Evolutionary conservation across 2,797 vertebrate genomes (phyloP).

Genomic region (Fundulus diaphanus): DNA sequence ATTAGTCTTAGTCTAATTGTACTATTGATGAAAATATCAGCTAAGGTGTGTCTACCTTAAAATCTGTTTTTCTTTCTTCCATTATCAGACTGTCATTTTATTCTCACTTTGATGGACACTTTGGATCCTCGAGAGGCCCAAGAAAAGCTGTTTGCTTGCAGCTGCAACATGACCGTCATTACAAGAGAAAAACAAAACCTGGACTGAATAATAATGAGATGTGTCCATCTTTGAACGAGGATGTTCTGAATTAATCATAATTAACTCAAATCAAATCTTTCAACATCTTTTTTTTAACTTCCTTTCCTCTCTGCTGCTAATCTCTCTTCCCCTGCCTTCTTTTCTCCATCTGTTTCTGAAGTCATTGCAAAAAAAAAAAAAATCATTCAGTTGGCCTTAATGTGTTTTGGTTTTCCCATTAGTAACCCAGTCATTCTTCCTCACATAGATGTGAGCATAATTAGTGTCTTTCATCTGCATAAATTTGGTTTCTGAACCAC

Average conservation of each 20-base stretch:
- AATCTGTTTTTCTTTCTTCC: neutral
- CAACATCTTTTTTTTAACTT: conserved; percentile 38
- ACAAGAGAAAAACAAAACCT: conserved; percentile 31
- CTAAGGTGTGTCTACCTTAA: neutral
- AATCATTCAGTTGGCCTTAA: conserved; percentile 76
- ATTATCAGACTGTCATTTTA: conserved; percentile 2
- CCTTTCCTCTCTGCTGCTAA: conserved; percentile 15
- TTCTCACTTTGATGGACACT: conserved; percentile 36
- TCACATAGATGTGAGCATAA: conserved; percentile 68
- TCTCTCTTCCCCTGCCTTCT: conserved; percentile 29
- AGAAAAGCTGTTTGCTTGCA: conserved; percentile 32
- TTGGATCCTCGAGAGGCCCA: conserved; percentile 14
- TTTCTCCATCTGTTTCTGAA: conserved; percentile 68
- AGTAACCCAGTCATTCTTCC: conserved; percentile 75
- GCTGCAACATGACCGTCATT: conserved; percentile 39
- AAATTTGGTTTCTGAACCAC: conserved; percentile 69
- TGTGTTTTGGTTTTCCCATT: conserved; percentile 84
- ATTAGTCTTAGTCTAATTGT: neutral
- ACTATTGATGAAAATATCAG: neutral
- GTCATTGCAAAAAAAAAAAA: conserved; percentile 71
- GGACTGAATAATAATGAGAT: conserved; percentile 50
- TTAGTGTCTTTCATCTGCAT: conserved; percentile 81
- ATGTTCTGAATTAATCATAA: conserved; percentile 64
- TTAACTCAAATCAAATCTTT: conserved; percentile 62
- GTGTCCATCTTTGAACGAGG: conserved; percentile 45